A percentile compares a stretch with the other conserved stretches of the same genome.
phyloP scores from a whole-genome alignment of 2,113 vertebrate genomes.

The Malurus elegans region DNA sequence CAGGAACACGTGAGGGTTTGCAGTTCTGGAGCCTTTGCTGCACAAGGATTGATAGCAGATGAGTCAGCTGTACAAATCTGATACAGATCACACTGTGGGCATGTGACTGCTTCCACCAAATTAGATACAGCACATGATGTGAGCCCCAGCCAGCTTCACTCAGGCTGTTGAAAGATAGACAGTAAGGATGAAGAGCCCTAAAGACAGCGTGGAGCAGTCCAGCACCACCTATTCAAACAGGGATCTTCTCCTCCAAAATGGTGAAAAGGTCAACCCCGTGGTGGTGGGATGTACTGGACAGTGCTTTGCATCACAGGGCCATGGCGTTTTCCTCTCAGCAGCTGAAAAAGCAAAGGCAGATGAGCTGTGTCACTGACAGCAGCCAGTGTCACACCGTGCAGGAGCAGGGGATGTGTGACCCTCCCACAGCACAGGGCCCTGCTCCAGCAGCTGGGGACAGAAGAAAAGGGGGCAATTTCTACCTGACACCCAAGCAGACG shows the following conservation, averaged over 20 bases:
- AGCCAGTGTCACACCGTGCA: fast-evolving
- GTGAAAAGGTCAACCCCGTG: not conserved
- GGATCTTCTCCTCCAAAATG: not conserved
- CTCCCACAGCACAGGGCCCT: not conserved
- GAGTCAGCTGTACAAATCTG: not conserved
- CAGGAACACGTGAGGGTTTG: not conserved
- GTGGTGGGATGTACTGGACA: not conserved
- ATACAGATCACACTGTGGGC: not conserved
- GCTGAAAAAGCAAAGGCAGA: not conserved
- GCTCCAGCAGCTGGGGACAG: not conserved
- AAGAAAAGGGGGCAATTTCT: not conserved
- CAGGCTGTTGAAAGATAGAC: constrained; percentile 11
- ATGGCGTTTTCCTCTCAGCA: fast-evolving
- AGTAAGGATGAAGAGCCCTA: not conserved
- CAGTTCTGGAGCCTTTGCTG: not conserved
- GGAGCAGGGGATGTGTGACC: fast-evolving
- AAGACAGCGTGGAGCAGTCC: not conserved
- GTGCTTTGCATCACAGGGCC: not conserved
- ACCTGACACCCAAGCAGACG: not conserved
- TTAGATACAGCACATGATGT: constrained; percentile 15
- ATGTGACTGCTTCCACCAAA: constrained; percentile 34
- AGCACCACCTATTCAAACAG: not conserved
- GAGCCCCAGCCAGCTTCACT: constrained; percentile 3
- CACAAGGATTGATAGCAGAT: constrained; percentile 48
- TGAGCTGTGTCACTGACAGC: not conserved